Base-by-base conservation (phyloP, 1,140 invertebrate genomes). In the Nasonia giraulti region DNA sequence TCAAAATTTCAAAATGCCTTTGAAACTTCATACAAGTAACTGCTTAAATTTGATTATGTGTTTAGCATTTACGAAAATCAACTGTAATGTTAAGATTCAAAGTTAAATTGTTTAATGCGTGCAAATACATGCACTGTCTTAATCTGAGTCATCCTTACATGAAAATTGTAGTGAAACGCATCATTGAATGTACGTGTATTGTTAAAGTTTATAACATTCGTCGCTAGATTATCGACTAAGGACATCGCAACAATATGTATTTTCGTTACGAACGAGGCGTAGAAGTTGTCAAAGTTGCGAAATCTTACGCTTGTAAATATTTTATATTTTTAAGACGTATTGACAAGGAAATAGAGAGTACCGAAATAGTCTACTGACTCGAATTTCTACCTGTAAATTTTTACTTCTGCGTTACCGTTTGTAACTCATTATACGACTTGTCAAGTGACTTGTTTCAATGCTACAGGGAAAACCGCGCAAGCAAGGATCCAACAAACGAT, bases 231-330 rank as follows among this genome's bases (percentile, higher is more conserved):
- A 40, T 40, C 20, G 27, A 66, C 44, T n/a, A 44, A 74, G 74
- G 2, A 62, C 44, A 47, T 23, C 78, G 31, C 69, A 71, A 84
- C 37, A 74, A 84, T 74, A 80, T 84, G 31, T 84, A 84, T 84
- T 84, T 84, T 84, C 50, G 44, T 23, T 73, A 84, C 11, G 27
- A 44, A 8, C 40, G 0, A 44, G 40, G 10, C 68, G 10, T 40
- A 79, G 71, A 76, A 83, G 77, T 76, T 84, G 76, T 23, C 7
- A 31, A 8, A 66, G 77, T n/a, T 74, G 8, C 31, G 62, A n/a
- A 3, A 55, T 78, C 40, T 74, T 55, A 71, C 50, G 47, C 40
- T 74, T 84, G 83, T 84, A 84, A 80, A 84, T 84, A 84, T 20
- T 73, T 83, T 62, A 79, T 80, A 84, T 84, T 84, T 83, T 84